Percentiles rank a stretch among this genome's conserved stretches.
Evolutionary conservation across 2,888 invertebrate genomes (phyloP).

Genomic region (Patella pellucida): DNA sequence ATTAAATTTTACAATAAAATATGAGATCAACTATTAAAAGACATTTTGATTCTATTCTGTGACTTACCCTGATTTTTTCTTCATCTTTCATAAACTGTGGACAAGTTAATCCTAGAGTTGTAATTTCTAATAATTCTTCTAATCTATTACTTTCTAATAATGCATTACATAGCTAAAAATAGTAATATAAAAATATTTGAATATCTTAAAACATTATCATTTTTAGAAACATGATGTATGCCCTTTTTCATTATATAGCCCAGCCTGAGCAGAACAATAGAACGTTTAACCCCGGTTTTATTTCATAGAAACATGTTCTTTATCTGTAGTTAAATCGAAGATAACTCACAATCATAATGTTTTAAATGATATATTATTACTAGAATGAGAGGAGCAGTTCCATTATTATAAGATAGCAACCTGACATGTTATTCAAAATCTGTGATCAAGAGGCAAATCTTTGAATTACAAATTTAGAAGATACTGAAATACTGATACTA

Average conservation of each 20-base stretch:
- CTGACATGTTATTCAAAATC: no score
- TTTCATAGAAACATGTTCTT: neutral
- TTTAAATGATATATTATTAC: no score
- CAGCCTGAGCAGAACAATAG: no score
- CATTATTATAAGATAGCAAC: no score
- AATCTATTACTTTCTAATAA: slow-evolving; percentile 76
- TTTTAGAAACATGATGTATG: neutral
- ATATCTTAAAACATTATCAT: neutral
- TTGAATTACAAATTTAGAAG: no score
- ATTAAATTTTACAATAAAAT: no score
- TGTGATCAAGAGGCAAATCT: no score
- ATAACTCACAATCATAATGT: neutral
- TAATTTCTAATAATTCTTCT: slow-evolving; percentile 80
- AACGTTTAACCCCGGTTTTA: neutral
- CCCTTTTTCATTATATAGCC: no score
- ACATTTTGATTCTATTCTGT: no score
- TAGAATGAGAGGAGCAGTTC: no score
- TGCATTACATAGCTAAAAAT: slow-evolving; percentile 74
- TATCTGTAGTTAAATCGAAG: neutral
- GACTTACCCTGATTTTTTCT: slow-evolving; percentile 73
- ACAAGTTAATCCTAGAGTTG: slow-evolving; percentile 84
- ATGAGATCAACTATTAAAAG: no score
- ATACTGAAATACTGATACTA: no score
- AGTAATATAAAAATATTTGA: slow-evolving; percentile 9
- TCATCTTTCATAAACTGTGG: slow-evolving; percentile 74